Base-by-base conservation (phyloP, 2,797 vertebrate genomes). In the Pogonophryne albipinna region DNA sequence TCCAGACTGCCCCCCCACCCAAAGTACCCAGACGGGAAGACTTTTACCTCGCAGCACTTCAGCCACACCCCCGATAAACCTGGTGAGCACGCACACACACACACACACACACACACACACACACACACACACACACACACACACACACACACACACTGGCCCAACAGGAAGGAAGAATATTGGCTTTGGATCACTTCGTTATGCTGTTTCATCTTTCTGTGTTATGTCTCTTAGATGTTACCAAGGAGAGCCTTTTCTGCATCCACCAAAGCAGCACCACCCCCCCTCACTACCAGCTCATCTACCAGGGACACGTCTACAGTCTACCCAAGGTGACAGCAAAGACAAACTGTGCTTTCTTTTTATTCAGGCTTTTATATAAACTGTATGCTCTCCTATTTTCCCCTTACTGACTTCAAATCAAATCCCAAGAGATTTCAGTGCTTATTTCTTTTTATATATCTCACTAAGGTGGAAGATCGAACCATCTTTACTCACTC, bases 1-100 rank as follows among this genome's bases (percentile, higher is more conserved):
- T 97, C 98, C 80, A 93, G 98, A 88, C 95, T 99, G 15, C 98
- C 98, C 0, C 97, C 97, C 0, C 97, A 99, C 74, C 98, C 98
- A n/a, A 98, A 98, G 19, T 99, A 99, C 57, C 98, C 98, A 0
- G 97, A 99, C 0, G 98, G 98, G 23, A 99, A 99, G 85, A 99
- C 98, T 16, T 99, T 99, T 76, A 99, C 98, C 0, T 96, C 97
- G 9, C 98, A 99, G 41, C 97, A 99, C 88, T 99, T 98, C 82
- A 89, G 97, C 67, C 98, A 97, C 85, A 97, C 94, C 0, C 97
- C 98, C 0, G 97, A 99, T 74, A 99, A 99, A 82, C 97, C 98
- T 91, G 97, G 97, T 97, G 90, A 71, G 69, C 11, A 1, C 27
- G 7, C 41, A 2, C 4, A 19, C 20, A 17, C 55, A 51, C 51